Evolutionary conservation across 2,113 vertebrate genomes (phyloP).

Genomic region (Anolis carolinensis): DNA sequence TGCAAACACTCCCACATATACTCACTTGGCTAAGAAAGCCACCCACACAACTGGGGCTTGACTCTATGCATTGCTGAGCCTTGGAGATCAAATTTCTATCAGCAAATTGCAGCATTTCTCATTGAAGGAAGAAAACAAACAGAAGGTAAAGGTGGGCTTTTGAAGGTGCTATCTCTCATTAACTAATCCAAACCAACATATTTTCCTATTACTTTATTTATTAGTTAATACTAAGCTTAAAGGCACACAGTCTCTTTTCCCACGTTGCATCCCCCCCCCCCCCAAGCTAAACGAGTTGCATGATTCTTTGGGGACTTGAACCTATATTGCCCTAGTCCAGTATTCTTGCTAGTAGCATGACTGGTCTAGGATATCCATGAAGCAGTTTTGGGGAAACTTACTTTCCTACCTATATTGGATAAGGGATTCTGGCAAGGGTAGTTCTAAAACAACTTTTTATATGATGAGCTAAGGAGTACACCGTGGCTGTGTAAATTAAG

Average conservation of each 20-base stretch:
- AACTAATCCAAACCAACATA: not conserved
- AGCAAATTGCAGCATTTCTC: not conserved
- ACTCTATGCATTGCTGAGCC: slow-evolving; percentile 16
- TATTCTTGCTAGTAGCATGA: not conserved
- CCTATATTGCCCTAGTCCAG: not conserved
- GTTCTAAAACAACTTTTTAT: too few species aligned
- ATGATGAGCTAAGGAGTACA: too few species aligned
- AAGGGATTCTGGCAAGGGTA: too few species aligned
- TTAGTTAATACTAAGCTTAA: too few species aligned
- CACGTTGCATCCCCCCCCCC: too few species aligned
- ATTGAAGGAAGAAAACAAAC: slow-evolving; percentile 15
- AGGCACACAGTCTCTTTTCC: too few species aligned
- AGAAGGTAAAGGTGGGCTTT: not conserved
- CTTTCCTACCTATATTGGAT: too few species aligned
- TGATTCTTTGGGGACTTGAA: not conserved
- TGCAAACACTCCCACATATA: not conserved
- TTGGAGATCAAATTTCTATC: slow-evolving; percentile 5
- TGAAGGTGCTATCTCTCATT: not conserved
- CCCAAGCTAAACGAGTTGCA: not conserved
- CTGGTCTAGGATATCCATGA: not conserved
- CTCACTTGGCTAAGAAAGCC: slow-evolving; percentile 1
- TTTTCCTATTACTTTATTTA: too few species aligned
- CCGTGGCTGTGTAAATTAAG: not conserved
- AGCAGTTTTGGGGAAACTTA: too few species aligned
- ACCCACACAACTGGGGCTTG: slow-evolving; percentile 21